These are phyloP conservation scores for Tetragonula carbonaria DNA, from an alignment of 2,888 invertebrate genomes.

Conservation along the genomic window DNA sequence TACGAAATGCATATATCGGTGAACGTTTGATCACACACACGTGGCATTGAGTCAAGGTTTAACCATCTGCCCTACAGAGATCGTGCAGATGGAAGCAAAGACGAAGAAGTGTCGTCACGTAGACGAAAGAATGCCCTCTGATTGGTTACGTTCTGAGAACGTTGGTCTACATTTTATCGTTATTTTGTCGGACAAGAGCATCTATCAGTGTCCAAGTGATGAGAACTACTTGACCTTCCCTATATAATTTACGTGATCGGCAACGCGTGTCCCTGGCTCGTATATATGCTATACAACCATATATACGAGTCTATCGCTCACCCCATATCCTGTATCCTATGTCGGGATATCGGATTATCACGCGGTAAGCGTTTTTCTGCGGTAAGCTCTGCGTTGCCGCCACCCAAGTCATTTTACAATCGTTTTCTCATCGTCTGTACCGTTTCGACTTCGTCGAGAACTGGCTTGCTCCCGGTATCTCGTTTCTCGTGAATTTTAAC, in stretches of 20 bases:
- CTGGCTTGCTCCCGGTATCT: neutral
- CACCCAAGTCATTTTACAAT: slow-evolving; percentile 44
- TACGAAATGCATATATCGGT: too few relatives aligned
- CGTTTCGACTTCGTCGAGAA: neutral
- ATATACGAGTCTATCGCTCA: slow-evolving; percentile 58
- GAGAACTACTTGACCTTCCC: slow-evolving; percentile 61
- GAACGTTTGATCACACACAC: neutral
- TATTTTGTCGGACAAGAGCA: slow-evolving; percentile 42
- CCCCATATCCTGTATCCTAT: slow-evolving; percentile 67
- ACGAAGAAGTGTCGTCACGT: neutral
- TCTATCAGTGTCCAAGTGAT: slow-evolving; percentile 59
- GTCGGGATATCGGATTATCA: slow-evolving; percentile 68
- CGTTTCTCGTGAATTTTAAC: neutral
- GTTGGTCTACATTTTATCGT: slow-evolving; percentile 47
- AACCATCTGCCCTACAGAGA: neutral
- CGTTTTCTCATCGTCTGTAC: slow-evolving; percentile 56
- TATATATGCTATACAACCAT: slow-evolving; percentile 44
- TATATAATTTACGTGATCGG: slow-evolving; percentile 56
- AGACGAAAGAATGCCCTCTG: neutral
- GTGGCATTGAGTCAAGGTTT: neutral
- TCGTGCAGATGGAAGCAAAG: neutral
- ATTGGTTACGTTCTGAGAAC: slow-evolving; percentile 48
- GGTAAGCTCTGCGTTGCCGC: slow-evolving; percentile 40
- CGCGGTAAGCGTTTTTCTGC: slow-evolving; percentile 66
- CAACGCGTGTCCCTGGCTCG: slow-evolving; percentile 59